phyloP scores from a whole-genome alignment of 2,888 invertebrate species.

The Andrena minutula region DNA sequence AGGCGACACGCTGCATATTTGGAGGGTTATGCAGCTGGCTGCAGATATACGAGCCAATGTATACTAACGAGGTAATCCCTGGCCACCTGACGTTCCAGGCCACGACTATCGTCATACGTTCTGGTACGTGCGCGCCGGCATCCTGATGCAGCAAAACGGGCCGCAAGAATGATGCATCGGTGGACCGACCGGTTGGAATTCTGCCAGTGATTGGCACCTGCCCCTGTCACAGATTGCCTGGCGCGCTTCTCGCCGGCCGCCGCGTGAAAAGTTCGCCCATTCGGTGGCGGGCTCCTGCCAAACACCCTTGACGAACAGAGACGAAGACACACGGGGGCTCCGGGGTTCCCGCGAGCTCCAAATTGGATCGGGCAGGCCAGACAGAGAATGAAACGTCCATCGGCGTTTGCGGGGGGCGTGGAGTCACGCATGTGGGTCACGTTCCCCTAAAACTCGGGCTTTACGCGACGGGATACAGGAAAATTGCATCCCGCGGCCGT shows the following conservation, averaged over 20 bases:
- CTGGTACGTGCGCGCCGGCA: constrained; percentile 35
- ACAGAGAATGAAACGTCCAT: too few relatives aligned
- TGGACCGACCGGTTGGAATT: constrained; percentile 40
- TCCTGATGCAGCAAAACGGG: constrained; percentile 48
- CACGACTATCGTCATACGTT: constrained; percentile 55
- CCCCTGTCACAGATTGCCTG: constrained; percentile 7
- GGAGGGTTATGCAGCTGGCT: constrained; percentile 22
- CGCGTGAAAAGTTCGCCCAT: constrained; percentile 23
- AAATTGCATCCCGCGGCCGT: constrained; percentile 2
- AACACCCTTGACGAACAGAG: background rate
- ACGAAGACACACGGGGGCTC: background rate
- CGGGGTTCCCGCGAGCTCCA: background rate
- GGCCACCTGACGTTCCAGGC: constrained; percentile 60
- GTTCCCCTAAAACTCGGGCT: constrained; percentile 6
- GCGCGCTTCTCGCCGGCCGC: background rate
- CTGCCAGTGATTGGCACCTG: constrained; percentile 45
- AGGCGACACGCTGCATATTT: constrained; percentile 25
- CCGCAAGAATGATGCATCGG: constrained; percentile 57
- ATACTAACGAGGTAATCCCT: constrained; percentile 65
- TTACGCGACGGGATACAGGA: constrained; percentile 7
- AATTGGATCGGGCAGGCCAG: too few relatives aligned
- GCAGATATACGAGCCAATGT: constrained; percentile 59
- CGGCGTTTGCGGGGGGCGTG: background rate
- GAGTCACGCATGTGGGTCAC: background rate
- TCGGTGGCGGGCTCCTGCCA: background rate